A percentile compares a stretch with the other conserved stretches of the same genome.
phyloP scores from a whole-genome alignment of 1,140 invertebrate species.

The Venturia canescens region DNA sequence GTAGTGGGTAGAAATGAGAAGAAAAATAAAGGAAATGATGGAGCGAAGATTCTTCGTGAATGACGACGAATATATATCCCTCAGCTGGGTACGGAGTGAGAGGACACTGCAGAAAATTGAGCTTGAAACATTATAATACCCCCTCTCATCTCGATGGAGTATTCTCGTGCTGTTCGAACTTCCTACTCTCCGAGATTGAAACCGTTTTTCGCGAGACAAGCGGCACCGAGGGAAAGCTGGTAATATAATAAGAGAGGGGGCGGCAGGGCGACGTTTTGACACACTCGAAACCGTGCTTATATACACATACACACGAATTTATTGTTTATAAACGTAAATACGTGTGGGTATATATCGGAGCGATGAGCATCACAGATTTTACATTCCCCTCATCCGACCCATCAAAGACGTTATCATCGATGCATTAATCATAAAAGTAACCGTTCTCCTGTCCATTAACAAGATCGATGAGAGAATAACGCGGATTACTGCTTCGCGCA shows the following conservation, averaged over 20 bases:
- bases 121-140: conserved; percentile 20
- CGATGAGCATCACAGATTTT: conserved; percentile 37
- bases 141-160: not conserved
- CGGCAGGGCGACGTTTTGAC: conserved; percentile 48
- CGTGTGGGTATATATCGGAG: not conserved
- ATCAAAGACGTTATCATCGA: conserved; percentile 33
- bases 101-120: not conserved
- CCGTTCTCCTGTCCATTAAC: not conserved
- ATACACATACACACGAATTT: not conserved
- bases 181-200: conserved; percentile 62
- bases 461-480: not conserved
- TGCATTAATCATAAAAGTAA: conserved; percentile 42
- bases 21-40: not conserved
- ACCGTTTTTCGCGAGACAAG: conserved; percentile 59
- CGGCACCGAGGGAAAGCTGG: not conserved
- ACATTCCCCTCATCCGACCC: not conserved
- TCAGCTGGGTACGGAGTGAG: not conserved
- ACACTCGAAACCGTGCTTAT: conserved; percentile 17
- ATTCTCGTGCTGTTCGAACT: conserved; percentile 51
- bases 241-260: conserved; percentile 18
- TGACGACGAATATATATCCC: not conserved
- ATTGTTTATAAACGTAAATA: not conserved
- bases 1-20: not conserved
- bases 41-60: conserved; percentile 1
- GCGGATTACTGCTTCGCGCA: too few relatives aligned